Evolutionary conservation across 2,888 invertebrate species (phyloP), one percentile per base, ranked within the genome.

Genomic region (Phaedon cochleariae): DNA sequence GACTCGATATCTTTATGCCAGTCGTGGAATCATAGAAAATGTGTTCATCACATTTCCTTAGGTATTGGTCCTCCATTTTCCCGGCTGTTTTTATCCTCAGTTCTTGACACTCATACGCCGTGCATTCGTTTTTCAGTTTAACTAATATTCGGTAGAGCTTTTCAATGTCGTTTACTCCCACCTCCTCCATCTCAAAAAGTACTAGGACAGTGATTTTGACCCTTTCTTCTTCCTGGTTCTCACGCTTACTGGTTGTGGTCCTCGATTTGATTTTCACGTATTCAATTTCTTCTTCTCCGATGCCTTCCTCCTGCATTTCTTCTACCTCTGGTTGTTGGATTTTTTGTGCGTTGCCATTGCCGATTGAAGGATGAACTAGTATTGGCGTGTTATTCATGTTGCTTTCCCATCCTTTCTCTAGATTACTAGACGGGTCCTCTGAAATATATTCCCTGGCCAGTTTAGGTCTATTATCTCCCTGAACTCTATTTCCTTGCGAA

Each of bases 41-140:
- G 48, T 58, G 29, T 22, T 58, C 45, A 6, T 7, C 29, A 31
- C 29, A 52, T 15, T 52, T 52, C 29, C 52, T 52, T 15, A 52
- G 52, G 18, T 52, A 52, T 26, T 29, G 1, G 5, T n/a, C 17
- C 2, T 52, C 52, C 5, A 52, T 18, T n/a, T 29, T 52, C 17
- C 52, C 52, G 9, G 31, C 9, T 52, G 22, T 26, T 26, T 26
- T 26, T 26, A 26, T 26, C 7, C 26, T 7, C 26, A 26, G 26
- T 26, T 26, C 7, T 26, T 26, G 3, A 7, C 26, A 26, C 26
- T 7, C 26, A 26, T 26, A 7, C 26, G 26, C 26, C 26, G 26
- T 26, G 26, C 26, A 26, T 3, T 26, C 26, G 26, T 7, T 26
- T 7, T 26, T 26, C 26, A 26, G 26, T 26, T 26, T 26, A 26